Base-by-base conservation (phyloP, 37 sponge, comb jelly and placozoan species). In the Spongia lamella region DNA sequence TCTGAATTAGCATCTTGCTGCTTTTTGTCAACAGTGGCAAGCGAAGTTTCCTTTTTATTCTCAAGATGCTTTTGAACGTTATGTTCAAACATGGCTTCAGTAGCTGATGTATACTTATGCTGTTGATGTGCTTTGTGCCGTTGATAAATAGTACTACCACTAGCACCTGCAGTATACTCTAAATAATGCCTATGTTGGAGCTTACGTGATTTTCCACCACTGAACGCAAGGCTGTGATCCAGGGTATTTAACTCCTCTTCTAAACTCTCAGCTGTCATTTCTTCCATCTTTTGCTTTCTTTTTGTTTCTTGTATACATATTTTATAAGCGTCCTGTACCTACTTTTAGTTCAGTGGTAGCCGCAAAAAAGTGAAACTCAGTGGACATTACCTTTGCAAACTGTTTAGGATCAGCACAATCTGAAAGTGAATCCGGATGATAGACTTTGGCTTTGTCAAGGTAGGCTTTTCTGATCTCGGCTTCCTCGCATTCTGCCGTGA, bases 311-410 rank as follows among this genome's bases (percentile, higher is more conserved):
- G 56, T 31, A 59, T 68, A 29, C 80, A 79, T 37, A 21, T 27
- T 61, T 14, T 79, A 51, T 79, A 79, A 17, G 80, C 80, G 4
- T 79, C 70, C 25, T 63, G 61, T 13, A 79, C 37, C 80, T 79
- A 57, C 3, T 14, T n/a, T n/a, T n/a, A n/a, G n/a, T n/a, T n/a
- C n/a, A n/a, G n/a, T 9, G 9, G 47, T 43, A 43, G 9, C 5
- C 51, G 15, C 29, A 17, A 33, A 7, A 35, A 33, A 4, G 11
- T 21, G 6, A 21, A 40, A 40, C 31, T 17, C n/a, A n/a, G n/a
- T n/a, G n/a, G n/a, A n/a, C n/a, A 35, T 20, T 56, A 75, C 76
- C 63, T 75, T 50, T 24, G 51, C 13, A 38, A 75, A 75, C 51
- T 61, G 36, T 22, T 75, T 20, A 14, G 62, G 50, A 43, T 32